Base-by-base conservation (phyloP, 2,888 invertebrate genomes). In the Ornithoptera alexandrae region DNA sequence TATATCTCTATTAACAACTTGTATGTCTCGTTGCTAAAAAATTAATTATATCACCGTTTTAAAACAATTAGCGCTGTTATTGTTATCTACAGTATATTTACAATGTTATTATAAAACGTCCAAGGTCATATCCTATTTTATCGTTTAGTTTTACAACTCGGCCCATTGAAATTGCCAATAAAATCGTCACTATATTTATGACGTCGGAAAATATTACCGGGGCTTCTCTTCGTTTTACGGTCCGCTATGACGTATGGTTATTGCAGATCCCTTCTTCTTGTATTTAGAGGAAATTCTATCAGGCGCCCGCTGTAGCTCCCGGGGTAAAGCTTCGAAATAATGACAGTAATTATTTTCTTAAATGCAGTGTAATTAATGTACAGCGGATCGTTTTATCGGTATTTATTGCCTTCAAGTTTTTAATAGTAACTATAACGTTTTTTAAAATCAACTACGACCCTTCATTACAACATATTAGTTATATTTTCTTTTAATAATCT, bases 131-230 rank as follows among this genome's bases (percentile, higher is more conserved):
- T 65, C 22, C 69, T 62, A 71, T 71, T 74, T 74, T 71, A 73
- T 71, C 73, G 74, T 74, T 74, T 74, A 76, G 69, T 75, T 75
- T 76, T 75, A 76, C 69, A 72, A 71, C 68, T 42, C 67, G 66
- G 68, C 65, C 72, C 67, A 72, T 71, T 62, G 67, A 72, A 73
- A 72, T 72, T 71, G 72, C 63, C 73, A 65, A 74, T 76, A 76
- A 75, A 74, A 62, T 67, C 65, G 65, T 69, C 70, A 62, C 36
- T 69, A 66, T 69, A 71, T 71, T 73, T 73, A 66, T 71, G 63
- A 69, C 69, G 67, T 71, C 63, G 65, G 64, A 71, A 62, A 68
- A 71, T 70, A 68, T 71, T 50, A 58, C 62, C 57, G n/a, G 18
- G 22, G 65, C 65, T 30, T 53, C 53, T 53, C 53, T 39, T n/a